Percentiles rank a stretch among this genome's conserved stretches.
Conservation (phyloP, 2,888 invertebrate species). For the Stenoptilia bipunctidactyla region DNA sequence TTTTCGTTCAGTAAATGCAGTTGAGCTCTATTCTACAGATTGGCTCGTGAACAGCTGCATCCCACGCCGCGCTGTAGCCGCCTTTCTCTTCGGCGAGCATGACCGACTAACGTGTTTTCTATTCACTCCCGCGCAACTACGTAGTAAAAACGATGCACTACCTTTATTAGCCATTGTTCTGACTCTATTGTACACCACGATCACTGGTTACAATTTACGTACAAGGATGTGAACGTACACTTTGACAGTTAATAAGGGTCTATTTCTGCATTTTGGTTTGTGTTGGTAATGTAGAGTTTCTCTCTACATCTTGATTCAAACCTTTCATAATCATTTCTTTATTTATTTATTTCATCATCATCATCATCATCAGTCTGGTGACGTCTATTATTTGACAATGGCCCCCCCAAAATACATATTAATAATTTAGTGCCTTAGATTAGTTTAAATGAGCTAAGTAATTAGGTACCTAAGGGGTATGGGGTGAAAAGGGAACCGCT, state of each 20-base stretch:
- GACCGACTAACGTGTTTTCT: slow-evolving; percentile 28
- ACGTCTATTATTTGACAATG: too few species aligned
- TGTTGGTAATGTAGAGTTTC: too few species aligned
- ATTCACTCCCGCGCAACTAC: slow-evolving; percentile 17
- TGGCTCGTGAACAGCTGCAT: background rate
- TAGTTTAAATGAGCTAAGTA: background rate
- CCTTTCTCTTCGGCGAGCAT: slow-evolving; percentile 33
- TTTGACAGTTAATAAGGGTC: background rate
- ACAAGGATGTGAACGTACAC: background rate
- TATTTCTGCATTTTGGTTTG: background rate
- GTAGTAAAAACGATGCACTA: background rate
- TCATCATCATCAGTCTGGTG: too few species aligned
- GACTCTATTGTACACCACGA: background rate
- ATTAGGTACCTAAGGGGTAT: slow-evolving; percentile 53
- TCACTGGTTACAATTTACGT: background rate
- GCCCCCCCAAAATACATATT: too few species aligned
- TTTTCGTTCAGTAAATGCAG: too few species aligned
- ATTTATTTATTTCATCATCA: too few species aligned
- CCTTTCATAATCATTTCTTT: too few species aligned
- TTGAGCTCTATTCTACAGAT: slow-evolving; percentile 4
- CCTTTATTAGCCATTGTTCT: slow-evolving; percentile 1
- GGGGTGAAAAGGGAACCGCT: slow-evolving; percentile 57
- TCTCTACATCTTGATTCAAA: too few species aligned
- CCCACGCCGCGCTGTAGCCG: slow-evolving; percentile 21
- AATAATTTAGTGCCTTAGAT: too few species aligned